These are phyloP conservation scores for Gavia stellata DNA, from an alignment of 2,113 vertebrate genomes.

Conservation along the genomic window DNA sequence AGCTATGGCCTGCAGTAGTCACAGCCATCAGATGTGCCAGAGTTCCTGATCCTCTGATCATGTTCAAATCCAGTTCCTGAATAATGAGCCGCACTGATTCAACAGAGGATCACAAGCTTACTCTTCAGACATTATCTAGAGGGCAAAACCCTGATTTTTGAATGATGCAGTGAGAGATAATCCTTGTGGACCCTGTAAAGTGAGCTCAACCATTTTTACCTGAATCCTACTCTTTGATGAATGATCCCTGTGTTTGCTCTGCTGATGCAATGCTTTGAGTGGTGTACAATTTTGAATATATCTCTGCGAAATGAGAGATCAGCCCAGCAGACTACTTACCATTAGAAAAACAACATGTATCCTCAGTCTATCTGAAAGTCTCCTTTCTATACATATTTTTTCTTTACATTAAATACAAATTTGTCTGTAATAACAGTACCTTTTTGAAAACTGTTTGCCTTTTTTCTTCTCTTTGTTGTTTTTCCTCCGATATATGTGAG, in stretches of 20 bases:
- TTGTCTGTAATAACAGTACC: constrained; percentile 24
- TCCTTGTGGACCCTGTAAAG: neutral
- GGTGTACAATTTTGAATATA: neutral
- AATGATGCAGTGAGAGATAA: neutral
- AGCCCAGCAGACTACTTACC: neutral
- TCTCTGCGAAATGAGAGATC: neutral
- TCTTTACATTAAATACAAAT: constrained; percentile 4
- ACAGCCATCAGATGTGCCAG: neutral
- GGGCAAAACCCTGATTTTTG: neutral
- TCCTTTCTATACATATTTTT: neutral
- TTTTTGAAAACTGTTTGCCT: constrained; percentile 37
- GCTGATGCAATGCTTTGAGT: neutral
- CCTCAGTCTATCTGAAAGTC: neutral
- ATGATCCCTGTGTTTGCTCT: neutral
- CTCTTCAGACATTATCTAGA: neutral
- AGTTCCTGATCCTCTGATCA: neutral
- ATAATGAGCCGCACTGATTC: neutral
- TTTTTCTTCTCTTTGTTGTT: constrained; percentile 42
- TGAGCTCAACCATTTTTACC: neutral
- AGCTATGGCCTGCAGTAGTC: neutral
- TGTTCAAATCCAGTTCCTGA: neutral
- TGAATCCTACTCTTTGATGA: neutral
- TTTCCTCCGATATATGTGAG: neutral
- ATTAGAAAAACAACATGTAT: neutral
- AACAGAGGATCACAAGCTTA: neutral